Conservation (phyloP, 1,140 invertebrate species). For the Bombus picipes region DNA sequence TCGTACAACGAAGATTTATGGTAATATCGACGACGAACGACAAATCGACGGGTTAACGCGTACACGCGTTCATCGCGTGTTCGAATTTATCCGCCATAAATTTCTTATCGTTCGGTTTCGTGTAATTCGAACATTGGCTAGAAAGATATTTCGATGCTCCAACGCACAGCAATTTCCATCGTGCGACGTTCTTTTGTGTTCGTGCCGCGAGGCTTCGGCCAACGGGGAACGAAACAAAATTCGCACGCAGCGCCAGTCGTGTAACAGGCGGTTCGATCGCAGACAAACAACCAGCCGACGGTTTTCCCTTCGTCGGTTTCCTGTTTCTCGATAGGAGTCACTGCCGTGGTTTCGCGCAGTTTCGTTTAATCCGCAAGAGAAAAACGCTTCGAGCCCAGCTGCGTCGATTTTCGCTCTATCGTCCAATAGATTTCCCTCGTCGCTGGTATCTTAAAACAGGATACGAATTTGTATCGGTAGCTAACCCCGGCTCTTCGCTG, state of each 20-base stretch:
- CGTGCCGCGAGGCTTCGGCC: no score
- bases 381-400: background rate
- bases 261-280: conserved; percentile 11
- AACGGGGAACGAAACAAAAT: background rate
- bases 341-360: background rate
- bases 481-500: no score
- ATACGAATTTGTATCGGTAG: background rate
- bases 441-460: background rate
- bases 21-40: background rate
- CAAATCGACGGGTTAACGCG: conserved; percentile 4
- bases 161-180: background rate
- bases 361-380: background rate
- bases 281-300: background rate
- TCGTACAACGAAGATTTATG: conserved; percentile 33
- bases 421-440: background rate
- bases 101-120: background rate
- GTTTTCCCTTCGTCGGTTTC: background rate
- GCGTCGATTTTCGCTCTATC: background rate
- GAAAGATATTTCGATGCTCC: no score
- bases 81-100: background rate
- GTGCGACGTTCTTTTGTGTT: background rate
- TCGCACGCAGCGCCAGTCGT: background rate
- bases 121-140: no score
- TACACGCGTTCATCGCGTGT: background rate
- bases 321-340: background rate